Percentiles rank a stretch among this genome's conserved stretches.
Conservation (phyloP, 2,888 invertebrate genomes). For the Sarcophaga rosellei region DNA sequence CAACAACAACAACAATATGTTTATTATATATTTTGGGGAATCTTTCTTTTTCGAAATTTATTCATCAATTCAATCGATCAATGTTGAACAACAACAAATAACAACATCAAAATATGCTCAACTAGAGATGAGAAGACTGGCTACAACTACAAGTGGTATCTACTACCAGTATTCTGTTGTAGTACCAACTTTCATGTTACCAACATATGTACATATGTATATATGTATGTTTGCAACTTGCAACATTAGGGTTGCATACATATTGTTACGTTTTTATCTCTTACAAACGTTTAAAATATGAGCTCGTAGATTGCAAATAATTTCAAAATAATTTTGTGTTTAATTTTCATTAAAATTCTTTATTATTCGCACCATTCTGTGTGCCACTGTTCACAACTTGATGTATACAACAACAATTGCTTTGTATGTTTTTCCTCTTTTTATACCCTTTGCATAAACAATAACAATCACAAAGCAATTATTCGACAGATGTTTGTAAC, state of each 20-base stretch:
- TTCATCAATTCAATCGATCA: slow-evolving; percentile 68
- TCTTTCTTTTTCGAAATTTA: slow-evolving; percentile 50
- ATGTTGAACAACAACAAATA: slow-evolving; percentile 65
- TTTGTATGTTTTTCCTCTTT: too few species aligned
- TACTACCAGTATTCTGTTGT: not conserved
- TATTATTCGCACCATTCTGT: too few species aligned
- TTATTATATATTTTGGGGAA: not conserved
- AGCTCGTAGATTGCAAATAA: too few species aligned
- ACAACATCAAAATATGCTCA: slow-evolving; percentile 41
- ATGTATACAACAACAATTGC: too few species aligned
- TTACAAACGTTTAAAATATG: too few species aligned
- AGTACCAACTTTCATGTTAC: slow-evolving; percentile 14
- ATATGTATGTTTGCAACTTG: not conserved
- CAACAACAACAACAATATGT: slow-evolving; percentile 49
- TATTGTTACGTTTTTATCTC: too few species aligned
- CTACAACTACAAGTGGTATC: slow-evolving; percentile 1
- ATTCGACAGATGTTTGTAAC: too few species aligned
- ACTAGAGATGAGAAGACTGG: not conserved
- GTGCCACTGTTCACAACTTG: too few species aligned
- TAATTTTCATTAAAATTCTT: too few species aligned
- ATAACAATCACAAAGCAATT: too few species aligned
- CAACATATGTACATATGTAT: not conserved
- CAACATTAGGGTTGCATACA: slow-evolving; percentile 1
- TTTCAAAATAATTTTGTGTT: too few species aligned
- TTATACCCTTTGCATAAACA: too few species aligned